phyloP scores from a whole-genome alignment of 64 coral and sea anemone genomes.

The Acropora yongei region DNA sequence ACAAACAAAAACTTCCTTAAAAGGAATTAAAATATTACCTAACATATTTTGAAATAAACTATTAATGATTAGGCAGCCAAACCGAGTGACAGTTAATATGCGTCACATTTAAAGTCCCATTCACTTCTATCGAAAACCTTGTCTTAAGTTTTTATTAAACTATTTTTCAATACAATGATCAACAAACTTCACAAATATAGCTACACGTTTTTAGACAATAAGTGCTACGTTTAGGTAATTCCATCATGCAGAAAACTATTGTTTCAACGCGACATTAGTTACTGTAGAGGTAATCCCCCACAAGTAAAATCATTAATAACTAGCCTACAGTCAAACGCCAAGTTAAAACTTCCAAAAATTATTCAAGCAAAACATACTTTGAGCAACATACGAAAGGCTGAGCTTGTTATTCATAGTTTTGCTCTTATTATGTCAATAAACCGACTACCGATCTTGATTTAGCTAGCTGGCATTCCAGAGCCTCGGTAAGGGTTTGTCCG shows the following conservation, averaged over 20 bases:
- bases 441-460: slow-evolving; percentile 7
- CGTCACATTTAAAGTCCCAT: neutral
- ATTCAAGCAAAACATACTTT: slow-evolving; percentile 9
- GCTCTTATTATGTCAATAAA: slow-evolving; percentile 2
- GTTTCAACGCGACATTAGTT: no score
- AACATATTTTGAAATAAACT: slow-evolving; percentile 1
- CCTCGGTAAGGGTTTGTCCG: slow-evolving; percentile 9
- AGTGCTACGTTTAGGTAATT: no score
- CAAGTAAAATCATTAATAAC: neutral
- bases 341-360: slow-evolving; percentile 5
- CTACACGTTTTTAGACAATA: no score
- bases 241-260: no score
- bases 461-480: neutral
- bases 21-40: no score
- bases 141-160: no score
- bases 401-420: slow-evolving; percentile 14
- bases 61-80: slow-evolving; percentile 14
- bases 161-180: neutral
- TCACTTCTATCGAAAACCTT: neutral
- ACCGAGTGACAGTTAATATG: neutral
- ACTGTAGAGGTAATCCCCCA: no score
- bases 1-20: no score
- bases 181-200: neutral
- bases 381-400: neutral
- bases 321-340: neutral